These are phyloP conservation scores for Nanorana parkeri DNA, from an alignment of 2,113 vertebrate genomes.

Conservation along the genomic window DNA sequence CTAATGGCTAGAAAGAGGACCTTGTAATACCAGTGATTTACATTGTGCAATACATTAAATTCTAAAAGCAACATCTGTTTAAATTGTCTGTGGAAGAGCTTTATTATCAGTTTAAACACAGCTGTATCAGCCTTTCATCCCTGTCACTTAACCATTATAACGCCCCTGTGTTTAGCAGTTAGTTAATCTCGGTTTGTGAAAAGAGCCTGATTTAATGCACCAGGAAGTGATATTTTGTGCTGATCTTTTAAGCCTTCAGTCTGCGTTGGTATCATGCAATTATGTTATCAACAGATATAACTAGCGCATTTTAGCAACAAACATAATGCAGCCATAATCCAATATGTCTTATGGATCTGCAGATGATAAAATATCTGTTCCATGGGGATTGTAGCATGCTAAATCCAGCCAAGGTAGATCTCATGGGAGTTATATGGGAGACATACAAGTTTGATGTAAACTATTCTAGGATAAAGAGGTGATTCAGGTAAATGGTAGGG, in stretches of 20 bases:
- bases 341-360: not conserved
- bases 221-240: slow-evolving; percentile 27
- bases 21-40: slow-evolving; percentile 2
- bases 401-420: not conserved
- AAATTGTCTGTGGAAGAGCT: slow-evolving; percentile 6
- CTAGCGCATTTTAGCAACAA: slow-evolving; percentile 5
- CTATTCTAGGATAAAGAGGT: not conserved
- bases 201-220: slow-evolving; percentile 33
- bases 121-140: slow-evolving; percentile 25
- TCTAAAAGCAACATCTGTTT: slow-evolving; percentile 16
- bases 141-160: slow-evolving; percentile 42
- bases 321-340: not conserved
- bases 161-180: slow-evolving; percentile 24
- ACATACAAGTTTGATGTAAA: not conserved
- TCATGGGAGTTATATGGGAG: not conserved
- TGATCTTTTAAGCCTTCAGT: slow-evolving; percentile 34
- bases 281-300: slow-evolving; percentile 12
- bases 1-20: too few relatives aligned
- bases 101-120: slow-evolving; percentile 15
- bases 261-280: slow-evolving; percentile 2
- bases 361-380: not conserved
- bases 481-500: not conserved
- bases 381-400: not conserved
- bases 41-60: slow-evolving; percentile 15
- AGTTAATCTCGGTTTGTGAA: slow-evolving; percentile 26